These are phyloP conservation scores for Phalanger gymnotis DNA, from an alignment of 2,797 vertebrate genomes.

Conservation along the genomic window DNA sequence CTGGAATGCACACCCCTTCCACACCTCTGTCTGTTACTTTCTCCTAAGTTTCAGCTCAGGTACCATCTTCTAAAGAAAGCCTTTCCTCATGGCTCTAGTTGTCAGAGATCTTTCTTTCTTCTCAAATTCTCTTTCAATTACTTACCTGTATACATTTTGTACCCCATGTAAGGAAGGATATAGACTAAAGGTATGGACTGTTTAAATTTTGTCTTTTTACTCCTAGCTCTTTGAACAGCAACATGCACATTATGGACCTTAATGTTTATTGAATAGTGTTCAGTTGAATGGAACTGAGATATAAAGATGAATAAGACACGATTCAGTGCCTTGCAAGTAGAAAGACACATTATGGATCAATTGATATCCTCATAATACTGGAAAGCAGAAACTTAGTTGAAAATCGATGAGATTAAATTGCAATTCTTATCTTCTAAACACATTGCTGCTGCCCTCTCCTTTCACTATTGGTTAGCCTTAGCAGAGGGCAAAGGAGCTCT, in stretches of 20 bases:
- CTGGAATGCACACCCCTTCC: background rate
- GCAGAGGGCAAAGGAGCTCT: slow-evolving; percentile 32
- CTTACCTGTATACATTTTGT: background rate
- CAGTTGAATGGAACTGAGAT: slow-evolving; percentile 13
- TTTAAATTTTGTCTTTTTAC: background rate
- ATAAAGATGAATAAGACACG: slow-evolving; percentile 2
- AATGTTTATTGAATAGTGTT: slow-evolving; percentile 44
- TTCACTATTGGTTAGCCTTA: background rate
- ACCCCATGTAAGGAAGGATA: background rate
- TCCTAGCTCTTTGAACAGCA: background rate
- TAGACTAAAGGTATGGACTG: background rate
- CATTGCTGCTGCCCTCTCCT: background rate
- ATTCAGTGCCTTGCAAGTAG: slow-evolving; percentile 1
- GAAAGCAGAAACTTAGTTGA: slow-evolving; percentile 25
- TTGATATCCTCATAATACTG: slow-evolving; percentile 4
- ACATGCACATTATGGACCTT: background rate
- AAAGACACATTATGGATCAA: background rate
- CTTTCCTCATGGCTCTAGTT: background rate
- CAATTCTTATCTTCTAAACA: slow-evolving; percentile 37
- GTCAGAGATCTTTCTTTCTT: background rate
- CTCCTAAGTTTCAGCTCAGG: background rate
- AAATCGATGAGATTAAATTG: background rate
- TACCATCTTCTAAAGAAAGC: background rate
- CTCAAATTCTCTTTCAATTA: background rate
- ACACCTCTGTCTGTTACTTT: background rate